Percentiles rank a stretch among this genome's conserved stretches.
Evolutionary conservation across 2,888 invertebrate species (phyloP).

Genomic region (Dynastes tityus): DNA sequence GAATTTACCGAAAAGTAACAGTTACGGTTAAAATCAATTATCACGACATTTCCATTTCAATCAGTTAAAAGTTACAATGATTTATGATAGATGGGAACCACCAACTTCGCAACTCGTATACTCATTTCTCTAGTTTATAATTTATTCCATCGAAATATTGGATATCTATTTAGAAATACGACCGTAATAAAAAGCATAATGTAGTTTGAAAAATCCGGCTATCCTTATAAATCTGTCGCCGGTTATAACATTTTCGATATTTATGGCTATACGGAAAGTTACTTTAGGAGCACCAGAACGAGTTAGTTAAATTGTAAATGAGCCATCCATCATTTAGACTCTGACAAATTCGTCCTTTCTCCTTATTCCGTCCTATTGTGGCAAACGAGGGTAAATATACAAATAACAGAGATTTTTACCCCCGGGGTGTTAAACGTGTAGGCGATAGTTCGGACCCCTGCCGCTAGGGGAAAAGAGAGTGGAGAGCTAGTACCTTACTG

Average conservation of each 20-base stretch:
- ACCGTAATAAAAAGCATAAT: slow-evolving; percentile 40
- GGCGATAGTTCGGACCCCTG: slow-evolving; percentile 45
- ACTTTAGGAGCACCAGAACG: slow-evolving; percentile 16
- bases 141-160: slow-evolving; percentile 36
- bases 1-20: background rate
- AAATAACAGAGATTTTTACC: slow-evolving; percentile 48
- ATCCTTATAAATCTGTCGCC: slow-evolving; percentile 45
- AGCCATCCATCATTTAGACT: slow-evolving; percentile 48
- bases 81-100: background rate
- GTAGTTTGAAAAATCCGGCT: slow-evolving; percentile 30
- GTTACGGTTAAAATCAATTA: slow-evolving; percentile 3
- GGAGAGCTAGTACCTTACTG: slow-evolving; percentile 27
- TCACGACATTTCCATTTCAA: background rate
- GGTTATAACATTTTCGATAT: slow-evolving; percentile 42
- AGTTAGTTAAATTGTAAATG: slow-evolving; percentile 48
- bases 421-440: slow-evolving; percentile 46
- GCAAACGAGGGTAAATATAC: slow-evolving; percentile 48
- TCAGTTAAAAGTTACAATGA: background rate
- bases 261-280: slow-evolving; percentile 25
- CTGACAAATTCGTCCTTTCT: slow-evolving; percentile 46
- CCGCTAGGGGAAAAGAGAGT: slow-evolving; percentile 26
- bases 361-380: slow-evolving; percentile 37
- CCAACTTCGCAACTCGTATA: background rate
- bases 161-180: slow-evolving; percentile 37
- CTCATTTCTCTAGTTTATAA: background rate